Percentiles rank a stretch among this genome's conserved stretches.
Conservation (phyloP, 2,888 invertebrate species). For the Brachylomia viminalis region DNA sequence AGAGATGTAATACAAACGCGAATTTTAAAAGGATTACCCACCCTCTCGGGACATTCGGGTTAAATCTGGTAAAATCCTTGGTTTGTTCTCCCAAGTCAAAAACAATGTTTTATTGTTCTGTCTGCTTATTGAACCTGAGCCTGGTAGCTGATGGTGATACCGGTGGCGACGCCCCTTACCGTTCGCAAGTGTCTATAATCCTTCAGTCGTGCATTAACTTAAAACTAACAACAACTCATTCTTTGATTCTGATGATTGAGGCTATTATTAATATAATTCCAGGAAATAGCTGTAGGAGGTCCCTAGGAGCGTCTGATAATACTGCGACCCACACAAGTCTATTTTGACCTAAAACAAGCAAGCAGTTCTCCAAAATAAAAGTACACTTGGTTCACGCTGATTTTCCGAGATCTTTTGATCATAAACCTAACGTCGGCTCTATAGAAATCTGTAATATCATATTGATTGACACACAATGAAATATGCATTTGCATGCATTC, state of each 20-base stretch:
- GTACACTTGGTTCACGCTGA: background rate
- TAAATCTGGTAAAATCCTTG: background rate
- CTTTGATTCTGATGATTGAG: background rate
- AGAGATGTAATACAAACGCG: no score
- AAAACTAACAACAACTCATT: background rate
- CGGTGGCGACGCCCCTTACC: background rate
- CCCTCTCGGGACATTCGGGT: background rate
- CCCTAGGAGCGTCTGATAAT: no score
- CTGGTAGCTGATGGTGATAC: background rate
- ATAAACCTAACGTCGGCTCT: background rate
- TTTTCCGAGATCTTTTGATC: background rate
- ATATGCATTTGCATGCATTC: slow-evolving; percentile 13
- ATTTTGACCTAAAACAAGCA: background rate
- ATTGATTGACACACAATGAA: slow-evolving; percentile 2
- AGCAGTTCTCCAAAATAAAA: background rate
- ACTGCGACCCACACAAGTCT: no score
- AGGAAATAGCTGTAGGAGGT: background rate
- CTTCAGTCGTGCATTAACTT: no score
- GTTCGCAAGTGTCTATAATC: background rate
- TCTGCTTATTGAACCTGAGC: background rate
- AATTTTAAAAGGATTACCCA: background rate
- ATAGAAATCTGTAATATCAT: background rate
- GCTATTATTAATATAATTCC: background rate
- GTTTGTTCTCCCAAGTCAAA: background rate
- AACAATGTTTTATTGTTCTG: background rate